phyloP scores from a whole-genome alignment of 1,140 invertebrate genomes.

The Diprion similis region DNA sequence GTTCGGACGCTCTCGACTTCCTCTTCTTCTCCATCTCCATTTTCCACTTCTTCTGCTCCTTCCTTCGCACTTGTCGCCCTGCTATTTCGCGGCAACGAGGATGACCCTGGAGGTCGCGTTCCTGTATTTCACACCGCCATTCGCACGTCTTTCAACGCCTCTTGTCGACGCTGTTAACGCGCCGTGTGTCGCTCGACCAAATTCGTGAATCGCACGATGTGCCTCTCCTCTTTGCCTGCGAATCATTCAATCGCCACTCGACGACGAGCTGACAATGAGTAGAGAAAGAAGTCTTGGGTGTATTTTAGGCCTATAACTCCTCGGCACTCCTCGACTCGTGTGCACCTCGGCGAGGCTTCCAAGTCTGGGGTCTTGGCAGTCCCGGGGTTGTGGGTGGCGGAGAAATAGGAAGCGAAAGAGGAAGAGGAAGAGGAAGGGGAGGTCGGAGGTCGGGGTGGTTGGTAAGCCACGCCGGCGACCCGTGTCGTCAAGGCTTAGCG shows the following conservation, averaged over 20 bases:
- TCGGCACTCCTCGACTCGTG: too few species aligned
- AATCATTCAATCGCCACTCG: background rate
- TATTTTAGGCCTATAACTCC: background rate
- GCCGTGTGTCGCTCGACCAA: too few species aligned
- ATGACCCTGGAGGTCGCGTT: background rate
- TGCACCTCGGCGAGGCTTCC: conserved; percentile 26
- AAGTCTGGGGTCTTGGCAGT: conserved; percentile 32
- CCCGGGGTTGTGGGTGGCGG: conserved; percentile 29
- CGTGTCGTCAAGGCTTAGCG: conserved; percentile 43
- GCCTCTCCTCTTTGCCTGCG: too few species aligned
- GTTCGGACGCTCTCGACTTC: background rate
- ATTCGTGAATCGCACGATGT: too few species aligned
- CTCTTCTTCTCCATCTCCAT: background rate
- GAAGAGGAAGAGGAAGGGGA: conserved; percentile 14
- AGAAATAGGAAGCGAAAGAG: conserved; percentile 15
- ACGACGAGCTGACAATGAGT: background rate
- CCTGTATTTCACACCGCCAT: background rate
- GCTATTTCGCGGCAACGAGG: background rate
- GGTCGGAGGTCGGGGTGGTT: background rate
- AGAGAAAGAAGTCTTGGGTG: too few species aligned
- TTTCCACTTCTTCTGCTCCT: background rate
- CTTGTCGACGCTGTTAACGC: background rate
- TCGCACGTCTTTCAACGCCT: background rate
- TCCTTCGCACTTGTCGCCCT: background rate
- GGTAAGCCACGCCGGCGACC: conserved; percentile 36